A percentile compares a stretch with the other conserved stretches of the same genome.
Evolutionary conservation across 37 sponge, comb jelly and placozoan species (phyloP).

Genomic region (Crambe crambe): DNA sequence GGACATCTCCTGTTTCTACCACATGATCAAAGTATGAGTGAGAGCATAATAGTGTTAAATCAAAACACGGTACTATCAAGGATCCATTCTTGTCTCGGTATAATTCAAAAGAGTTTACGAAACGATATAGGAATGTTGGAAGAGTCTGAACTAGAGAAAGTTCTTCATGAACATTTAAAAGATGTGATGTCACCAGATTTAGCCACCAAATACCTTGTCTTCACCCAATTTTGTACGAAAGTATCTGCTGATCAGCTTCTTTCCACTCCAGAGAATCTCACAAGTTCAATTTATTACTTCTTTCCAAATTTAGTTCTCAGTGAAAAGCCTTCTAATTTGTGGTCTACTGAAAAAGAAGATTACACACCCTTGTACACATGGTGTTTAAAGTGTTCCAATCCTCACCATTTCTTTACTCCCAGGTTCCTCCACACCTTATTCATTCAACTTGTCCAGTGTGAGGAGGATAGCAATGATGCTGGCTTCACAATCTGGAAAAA

Average conservation of each 20-base stretch:
- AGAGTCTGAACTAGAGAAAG: neutral
- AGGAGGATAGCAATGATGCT: neutral
- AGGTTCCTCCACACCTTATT: neutral
- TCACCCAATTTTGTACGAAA: neutral
- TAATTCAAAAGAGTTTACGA: neutral
- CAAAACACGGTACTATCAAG: neutral
- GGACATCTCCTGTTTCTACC: neutral
- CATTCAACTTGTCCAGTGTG: neutral
- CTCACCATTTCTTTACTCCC: neutral
- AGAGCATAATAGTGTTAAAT: neutral
- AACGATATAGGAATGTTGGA: neutral
- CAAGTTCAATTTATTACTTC: neutral
- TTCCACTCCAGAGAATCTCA: neutral
- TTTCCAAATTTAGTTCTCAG: neutral
- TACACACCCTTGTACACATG: neutral
- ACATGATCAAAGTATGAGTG: neutral
- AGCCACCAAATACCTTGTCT: neutral
- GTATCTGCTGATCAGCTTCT: neutral
- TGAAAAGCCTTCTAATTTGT: neutral
- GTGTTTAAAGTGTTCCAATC: neutral
- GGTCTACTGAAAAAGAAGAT: neutral
- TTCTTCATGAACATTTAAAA: neutral
- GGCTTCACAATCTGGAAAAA: neutral
- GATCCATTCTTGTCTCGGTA: neutral
- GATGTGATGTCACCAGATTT: neutral